These are phyloP conservation scores for Diceros bicornis DNA, from an alignment of 2,797 vertebrate genomes.

Conservation along the genomic window DNA sequence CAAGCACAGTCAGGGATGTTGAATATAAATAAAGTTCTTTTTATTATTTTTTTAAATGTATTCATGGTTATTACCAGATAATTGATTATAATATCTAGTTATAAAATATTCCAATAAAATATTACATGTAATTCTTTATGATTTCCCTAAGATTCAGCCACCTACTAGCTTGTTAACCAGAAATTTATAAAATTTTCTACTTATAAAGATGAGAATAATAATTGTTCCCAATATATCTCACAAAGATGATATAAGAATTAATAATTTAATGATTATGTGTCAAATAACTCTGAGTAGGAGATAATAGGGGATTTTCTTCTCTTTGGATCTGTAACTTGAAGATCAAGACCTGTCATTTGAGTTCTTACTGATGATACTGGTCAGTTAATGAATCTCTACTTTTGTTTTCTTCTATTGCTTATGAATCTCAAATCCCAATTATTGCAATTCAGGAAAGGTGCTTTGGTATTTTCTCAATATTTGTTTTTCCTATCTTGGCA, in stretches of 20 bases:
- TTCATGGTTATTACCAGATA: neutral
- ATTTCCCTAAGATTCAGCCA: neutral
- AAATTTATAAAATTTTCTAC: neutral
- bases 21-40: neutral
- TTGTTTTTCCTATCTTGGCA: neutral
- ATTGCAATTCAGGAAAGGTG: neutral
- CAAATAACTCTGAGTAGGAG: slow-evolving; percentile 25
- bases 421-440: neutral
- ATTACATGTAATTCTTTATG: neutral
- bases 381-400: neutral
- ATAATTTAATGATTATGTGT: slow-evolving; percentile 69
- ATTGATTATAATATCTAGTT: neutral
- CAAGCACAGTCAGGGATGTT: neutral
- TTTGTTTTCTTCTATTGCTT: neutral
- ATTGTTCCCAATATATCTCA: slow-evolving; percentile 21
- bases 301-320: slow-evolving; percentile 27
- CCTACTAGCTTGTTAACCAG: neutral
- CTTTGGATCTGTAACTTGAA: slow-evolving; percentile 51
- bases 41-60: neutral
- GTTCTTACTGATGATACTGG: neutral
- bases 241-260: slow-evolving; percentile 52
- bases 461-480: neutral
- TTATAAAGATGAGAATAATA: slow-evolving; percentile 7
- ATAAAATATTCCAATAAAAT: neutral
- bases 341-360: slow-evolving; percentile 34